Evolutionary conservation across 2,888 invertebrate genomes (phyloP).

Genomic region (Drosophila limbata): DNA sequence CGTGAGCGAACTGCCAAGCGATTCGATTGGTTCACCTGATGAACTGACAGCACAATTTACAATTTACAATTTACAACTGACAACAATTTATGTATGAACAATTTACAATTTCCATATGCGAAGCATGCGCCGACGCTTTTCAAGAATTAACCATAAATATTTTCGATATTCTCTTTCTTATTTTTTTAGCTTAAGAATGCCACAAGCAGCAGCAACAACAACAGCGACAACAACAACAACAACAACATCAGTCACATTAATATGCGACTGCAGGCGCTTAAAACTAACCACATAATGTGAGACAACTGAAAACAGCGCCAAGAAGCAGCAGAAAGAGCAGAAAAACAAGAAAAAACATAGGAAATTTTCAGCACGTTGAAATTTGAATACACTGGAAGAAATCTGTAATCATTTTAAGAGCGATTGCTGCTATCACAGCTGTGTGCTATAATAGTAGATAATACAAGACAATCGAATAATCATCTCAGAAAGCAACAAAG

Average conservation of each 20-base stretch:
- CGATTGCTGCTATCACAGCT: too few species aligned
- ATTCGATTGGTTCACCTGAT: conserved; percentile 4
- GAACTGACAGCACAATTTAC: background rate
- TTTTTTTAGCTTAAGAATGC: conserved; percentile 40
- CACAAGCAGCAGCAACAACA: background rate
- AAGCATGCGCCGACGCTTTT: conserved; percentile 57
- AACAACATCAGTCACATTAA: conserved; percentile 41
- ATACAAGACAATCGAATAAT: too few species aligned
- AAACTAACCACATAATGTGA: background rate
- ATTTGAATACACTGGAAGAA: background rate
- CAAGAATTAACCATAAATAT: conserved; percentile 65
- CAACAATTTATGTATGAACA: conserved; percentile 11
- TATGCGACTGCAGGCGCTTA: conserved; percentile 56
- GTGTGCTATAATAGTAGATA: too few species aligned
- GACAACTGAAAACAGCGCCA: background rate
- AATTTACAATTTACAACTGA: background rate
- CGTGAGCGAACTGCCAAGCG: conserved; percentile 56
- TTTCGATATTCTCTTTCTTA: conserved; percentile 8
- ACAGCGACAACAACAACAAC: background rate
- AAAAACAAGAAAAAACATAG: background rate
- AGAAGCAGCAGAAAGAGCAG: background rate
- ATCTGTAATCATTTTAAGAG: too few species aligned
- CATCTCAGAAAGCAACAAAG: too few species aligned
- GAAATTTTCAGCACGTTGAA: background rate
- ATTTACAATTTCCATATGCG: conserved; percentile 60